Conservation (phyloP, 2,113 vertebrate species). For the Sclerurus mexicanus region DNA sequence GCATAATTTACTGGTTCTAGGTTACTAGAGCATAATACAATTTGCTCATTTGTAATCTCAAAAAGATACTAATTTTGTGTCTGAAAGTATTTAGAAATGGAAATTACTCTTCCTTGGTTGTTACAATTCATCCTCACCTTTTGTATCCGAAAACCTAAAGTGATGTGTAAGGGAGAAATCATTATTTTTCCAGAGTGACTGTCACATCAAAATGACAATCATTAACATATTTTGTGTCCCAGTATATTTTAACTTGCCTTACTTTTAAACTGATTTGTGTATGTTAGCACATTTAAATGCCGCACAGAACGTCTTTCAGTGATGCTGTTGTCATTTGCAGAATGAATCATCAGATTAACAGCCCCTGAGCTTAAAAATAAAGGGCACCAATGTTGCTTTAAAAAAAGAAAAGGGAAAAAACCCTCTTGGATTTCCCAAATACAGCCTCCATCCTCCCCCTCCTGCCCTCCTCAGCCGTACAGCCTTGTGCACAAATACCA, state of each 20-base stretch:
- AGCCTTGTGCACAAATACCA: neutral
- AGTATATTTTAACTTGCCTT: neutral
- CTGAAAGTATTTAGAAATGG: neutral
- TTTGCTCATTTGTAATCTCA: neutral
- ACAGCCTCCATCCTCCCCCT: neutral
- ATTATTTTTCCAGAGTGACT: neutral
- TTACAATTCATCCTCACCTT: neutral
- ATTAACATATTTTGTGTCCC: neutral
- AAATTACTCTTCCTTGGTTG: neutral
- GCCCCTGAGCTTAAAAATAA: neutral
- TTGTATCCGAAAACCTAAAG: neutral
- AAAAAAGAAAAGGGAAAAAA: neutral
- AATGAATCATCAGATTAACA: neutral
- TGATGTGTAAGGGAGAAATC: neutral
- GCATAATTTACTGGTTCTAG: neutral
- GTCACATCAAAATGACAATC: neutral
- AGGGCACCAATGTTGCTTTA: neutral
- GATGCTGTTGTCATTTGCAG: neutral
- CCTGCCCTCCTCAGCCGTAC: neutral
- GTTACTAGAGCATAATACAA: neutral
- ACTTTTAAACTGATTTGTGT: neutral
- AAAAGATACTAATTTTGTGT: neutral
- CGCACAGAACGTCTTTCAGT: neutral
- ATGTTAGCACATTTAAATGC: neutral
- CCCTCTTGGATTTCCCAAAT: fast-evolving